Conservation (phyloP, 1,140 invertebrate genomes). For the Aphidius gifuensis region DNA sequence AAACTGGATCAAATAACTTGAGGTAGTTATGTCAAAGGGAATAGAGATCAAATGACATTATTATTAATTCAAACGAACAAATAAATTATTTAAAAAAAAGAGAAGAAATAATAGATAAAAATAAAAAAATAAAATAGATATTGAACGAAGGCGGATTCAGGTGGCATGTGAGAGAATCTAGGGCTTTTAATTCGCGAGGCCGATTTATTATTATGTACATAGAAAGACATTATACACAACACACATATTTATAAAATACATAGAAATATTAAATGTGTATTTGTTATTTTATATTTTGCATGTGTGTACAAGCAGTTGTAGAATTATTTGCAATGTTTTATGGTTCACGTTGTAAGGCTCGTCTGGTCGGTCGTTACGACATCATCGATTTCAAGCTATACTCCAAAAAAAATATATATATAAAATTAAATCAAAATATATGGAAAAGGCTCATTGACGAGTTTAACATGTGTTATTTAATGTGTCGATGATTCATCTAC, state of each 20-base stretch:
- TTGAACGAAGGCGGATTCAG: constrained; percentile 16
- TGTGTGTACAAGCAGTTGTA: constrained; percentile 12
- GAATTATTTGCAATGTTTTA: constrained; percentile 17
- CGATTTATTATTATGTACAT: background rate
- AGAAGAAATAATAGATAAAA: too few species aligned
- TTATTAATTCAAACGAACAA: background rate
- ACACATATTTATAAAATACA: background rate
- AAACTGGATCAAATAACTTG: background rate
- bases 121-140: constrained; percentile 4
- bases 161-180: constrained; percentile 12
- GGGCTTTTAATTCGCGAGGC: constrained; percentile 13
- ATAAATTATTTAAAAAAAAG: background rate
- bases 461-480: constrained; percentile 1
- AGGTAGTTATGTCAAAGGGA: background rate
- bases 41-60: background rate
- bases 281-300: background rate
- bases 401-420: constrained; percentile 5
- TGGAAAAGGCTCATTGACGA: background rate
- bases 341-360: constrained; percentile 5
- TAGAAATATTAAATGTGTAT: background rate
- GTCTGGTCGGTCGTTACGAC: constrained; percentile 14
- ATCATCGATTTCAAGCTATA: constrained; percentile 15
- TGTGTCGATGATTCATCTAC: constrained; percentile 1
- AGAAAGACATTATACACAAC: background rate
- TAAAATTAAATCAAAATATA: constrained; percentile 17